These are phyloP conservation scores for Lepus oiostolus DNA, from an alignment of 2,797 vertebrate genomes.

Conservation along the genomic window DNA sequence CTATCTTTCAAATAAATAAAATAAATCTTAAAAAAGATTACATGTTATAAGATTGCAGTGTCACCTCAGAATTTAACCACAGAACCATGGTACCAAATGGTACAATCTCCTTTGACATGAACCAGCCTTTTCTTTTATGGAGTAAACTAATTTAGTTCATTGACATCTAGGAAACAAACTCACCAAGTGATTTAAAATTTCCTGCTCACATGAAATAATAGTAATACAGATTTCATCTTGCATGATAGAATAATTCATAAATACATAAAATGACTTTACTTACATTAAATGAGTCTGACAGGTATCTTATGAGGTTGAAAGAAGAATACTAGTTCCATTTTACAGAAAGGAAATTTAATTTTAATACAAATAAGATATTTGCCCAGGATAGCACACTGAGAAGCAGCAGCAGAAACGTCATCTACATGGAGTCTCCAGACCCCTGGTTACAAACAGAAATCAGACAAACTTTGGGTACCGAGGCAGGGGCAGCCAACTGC, in stretches of 20 bases:
- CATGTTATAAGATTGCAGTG: not conserved
- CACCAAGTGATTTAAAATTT: conserved; percentile 7
- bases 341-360: conserved; percentile 16
- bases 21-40: not conserved
- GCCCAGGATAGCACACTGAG: not conserved
- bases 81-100: not conserved
- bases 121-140: not conserved
- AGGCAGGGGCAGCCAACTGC: not conserved
- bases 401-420: conserved; percentile 2
- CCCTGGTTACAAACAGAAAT: not conserved
- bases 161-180: conserved; percentile 41
- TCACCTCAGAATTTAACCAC: conserved; percentile 29
- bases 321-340: not conserved
- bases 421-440: not conserved
- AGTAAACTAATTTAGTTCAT: conserved; percentile 45
- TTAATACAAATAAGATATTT: conserved; percentile 34
- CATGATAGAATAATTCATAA: conserved; percentile 17
- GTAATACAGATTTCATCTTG: conserved; percentile 51
- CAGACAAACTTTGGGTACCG: not conserved
- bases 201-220: not conserved
- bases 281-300: not conserved
- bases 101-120: not conserved
- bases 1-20: too few relatives aligned
- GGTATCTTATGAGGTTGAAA: not conserved
- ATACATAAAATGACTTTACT: not conserved